Evolutionary conservation across 2,113 vertebrate genomes (phyloP).

Genomic region (Pipa parva): DNA sequence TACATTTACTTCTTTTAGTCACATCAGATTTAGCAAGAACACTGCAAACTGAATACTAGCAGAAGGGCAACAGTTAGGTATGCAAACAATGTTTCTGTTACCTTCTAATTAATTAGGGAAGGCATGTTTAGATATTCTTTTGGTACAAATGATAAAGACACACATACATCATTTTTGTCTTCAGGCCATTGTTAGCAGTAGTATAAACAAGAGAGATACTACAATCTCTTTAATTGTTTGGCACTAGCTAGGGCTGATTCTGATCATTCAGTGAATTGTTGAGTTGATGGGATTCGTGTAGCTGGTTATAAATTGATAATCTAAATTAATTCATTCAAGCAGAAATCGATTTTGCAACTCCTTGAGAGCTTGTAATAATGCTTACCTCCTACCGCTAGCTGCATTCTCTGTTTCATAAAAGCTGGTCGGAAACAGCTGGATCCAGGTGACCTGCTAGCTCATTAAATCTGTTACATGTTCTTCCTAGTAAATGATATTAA

Average conservation of each 20-base stretch:
- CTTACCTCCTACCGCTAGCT: slow-evolving; percentile 71
- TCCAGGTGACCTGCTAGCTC: slow-evolving; percentile 80
- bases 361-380: slow-evolving; percentile 73
- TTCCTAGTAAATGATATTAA: slow-evolving; percentile 81
- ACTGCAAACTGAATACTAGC: slow-evolving; percentile 12
- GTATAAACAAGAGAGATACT: slow-evolving; percentile 22
- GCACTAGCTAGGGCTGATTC: slow-evolving; percentile 57
- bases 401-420: slow-evolving; percentile 65
- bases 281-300: slow-evolving; percentile 71
- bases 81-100: slow-evolving; percentile 6
- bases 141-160: slow-evolving; percentile 26
- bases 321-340: slow-evolving; percentile 82
- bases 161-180: slow-evolving; percentile 46
- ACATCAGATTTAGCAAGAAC: slow-evolving; percentile 20
- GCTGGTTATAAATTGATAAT: slow-evolving; percentile 83
- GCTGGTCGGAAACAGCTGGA: slow-evolving; percentile 82
- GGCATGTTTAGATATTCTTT: slow-evolving; percentile 24
- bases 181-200: slow-evolving; percentile 40
- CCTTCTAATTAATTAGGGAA: slow-evolving; percentile 31
- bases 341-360: slow-evolving; percentile 76
- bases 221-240: slow-evolving; percentile 52
- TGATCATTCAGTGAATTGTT: slow-evolving; percentile 69
- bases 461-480: slow-evolving; percentile 79
- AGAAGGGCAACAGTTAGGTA: slow-evolving; percentile 29
- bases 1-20: slow-evolving; percentile 34